Evolutionary conservation across 2,888 invertebrate species (phyloP), one percentile per base, ranked within the genome.

Genomic region (Noctuana brunneofusca): DNA sequence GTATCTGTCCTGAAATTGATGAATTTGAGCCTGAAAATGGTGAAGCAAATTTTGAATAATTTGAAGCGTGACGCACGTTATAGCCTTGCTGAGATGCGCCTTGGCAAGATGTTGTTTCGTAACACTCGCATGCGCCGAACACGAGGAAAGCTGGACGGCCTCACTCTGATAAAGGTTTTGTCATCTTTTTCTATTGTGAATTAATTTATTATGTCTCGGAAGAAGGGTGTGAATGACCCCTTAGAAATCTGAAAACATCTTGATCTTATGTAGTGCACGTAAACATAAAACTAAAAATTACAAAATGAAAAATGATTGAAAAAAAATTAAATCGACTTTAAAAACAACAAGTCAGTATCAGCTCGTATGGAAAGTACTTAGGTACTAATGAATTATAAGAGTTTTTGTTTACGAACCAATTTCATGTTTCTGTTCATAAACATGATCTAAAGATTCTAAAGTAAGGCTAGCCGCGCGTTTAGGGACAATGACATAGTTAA

Each of bases 11-110:
- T 68, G 68, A 69, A 73, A 72, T 73, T 75, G 77, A 87, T 82
- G 82, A 77, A 83, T 80, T 81, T 77, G 70, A 74, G 71, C 68
- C 74, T 73, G 74, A 75, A 73, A 72, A 76, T 86, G 82, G 84
- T 76, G 84, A 85, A 86, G 87, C 76, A 73, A 75, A 75, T 82
- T 75, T 80, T 83, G 85, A 81, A 88, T 89, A 87, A 87, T 83
- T 75, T 79, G 76, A 75, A 72, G 74, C 69, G 74, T 89, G 89
- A 90, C 89, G 89, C 82, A 85, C 81, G 69, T 72, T 69, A 65
- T 79, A 86, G 83, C 89, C 89, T 89, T 86, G 87, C 71, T 70
- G 70, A 70, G 82, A 82, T 82, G 81, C 82, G 83, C 79, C 78
- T 79, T 56, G 55, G 41, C 35, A 49, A 55, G 48, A 50, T 41